Conservation (phyloP, 2,888 invertebrate genomes). For the Drosophila antonietae region DNA sequence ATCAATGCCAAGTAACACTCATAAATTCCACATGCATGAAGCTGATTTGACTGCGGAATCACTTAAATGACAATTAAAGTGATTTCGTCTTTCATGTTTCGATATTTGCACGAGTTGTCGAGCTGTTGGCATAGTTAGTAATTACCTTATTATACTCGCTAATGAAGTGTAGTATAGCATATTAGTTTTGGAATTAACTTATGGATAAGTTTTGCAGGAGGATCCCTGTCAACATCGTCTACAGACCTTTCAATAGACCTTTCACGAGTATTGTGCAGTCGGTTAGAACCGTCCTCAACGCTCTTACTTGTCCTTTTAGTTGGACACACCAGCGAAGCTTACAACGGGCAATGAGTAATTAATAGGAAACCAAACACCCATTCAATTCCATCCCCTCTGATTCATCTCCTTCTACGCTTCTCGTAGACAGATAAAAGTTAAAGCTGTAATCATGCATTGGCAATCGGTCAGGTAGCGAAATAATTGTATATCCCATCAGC, state of each 20-base stretch:
- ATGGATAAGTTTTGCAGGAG: not conserved
- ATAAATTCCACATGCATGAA: slow-evolving; percentile 1
- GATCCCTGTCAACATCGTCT: not conserved
- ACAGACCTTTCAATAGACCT: not conserved
- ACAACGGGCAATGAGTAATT: slow-evolving; percentile 38
- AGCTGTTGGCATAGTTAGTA: slow-evolving; percentile 27
- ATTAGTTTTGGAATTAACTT: not conserved
- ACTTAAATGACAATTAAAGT: slow-evolving; percentile 17
- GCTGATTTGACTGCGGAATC: not conserved
- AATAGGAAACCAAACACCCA: slow-evolving; percentile 29
- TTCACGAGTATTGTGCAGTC: not conserved
- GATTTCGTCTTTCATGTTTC: slow-evolving; percentile 2
- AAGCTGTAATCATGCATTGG: slow-evolving; percentile 26
- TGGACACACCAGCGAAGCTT: slow-evolving; percentile 27
- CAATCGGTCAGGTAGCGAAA: slow-evolving; percentile 21
- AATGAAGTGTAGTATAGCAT: not conserved
- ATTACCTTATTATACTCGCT: slow-evolving; percentile 23
- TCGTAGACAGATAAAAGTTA: slow-evolving; percentile 3
- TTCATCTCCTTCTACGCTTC: not conserved
- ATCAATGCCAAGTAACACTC: slow-evolving; percentile 1
- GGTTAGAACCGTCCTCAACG: not conserved
- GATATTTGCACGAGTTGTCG: slow-evolving; percentile 9
- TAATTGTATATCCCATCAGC: slow-evolving; percentile 34
- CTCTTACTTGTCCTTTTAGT: slow-evolving; percentile 29
- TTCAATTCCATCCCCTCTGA: not conserved